Evolutionary conservation across 1,140 invertebrate genomes (phyloP).

Genomic region (Physella acuta): DNA sequence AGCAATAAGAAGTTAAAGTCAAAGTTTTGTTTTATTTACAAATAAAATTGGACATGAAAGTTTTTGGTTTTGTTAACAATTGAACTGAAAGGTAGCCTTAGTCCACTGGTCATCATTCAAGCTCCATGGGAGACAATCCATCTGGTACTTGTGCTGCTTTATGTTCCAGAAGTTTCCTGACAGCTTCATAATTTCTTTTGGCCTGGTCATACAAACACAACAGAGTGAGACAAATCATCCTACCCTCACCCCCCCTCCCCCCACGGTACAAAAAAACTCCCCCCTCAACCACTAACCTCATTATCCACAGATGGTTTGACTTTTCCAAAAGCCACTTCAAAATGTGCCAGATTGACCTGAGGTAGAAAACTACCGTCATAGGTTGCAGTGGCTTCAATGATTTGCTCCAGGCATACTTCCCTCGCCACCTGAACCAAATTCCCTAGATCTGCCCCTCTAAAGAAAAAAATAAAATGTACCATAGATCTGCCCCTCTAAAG

Average conservation of each 20-base stretch:
- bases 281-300: slow-evolving; percentile 4
- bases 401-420: slow-evolving; percentile 23
- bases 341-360: slow-evolving; percentile 2
- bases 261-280: neutral
- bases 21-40: too few relatives aligned
- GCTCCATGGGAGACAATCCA: too few relatives aligned
- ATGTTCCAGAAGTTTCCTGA: slow-evolving; percentile 17
- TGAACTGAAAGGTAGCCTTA: too few relatives aligned
- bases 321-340: slow-evolving; percentile 23
- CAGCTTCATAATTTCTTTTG: slow-evolving; percentile 27
- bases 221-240: neutral
- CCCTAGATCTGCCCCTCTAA: slow-evolving; percentile 21
- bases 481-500: too few relatives aligned
- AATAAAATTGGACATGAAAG: too few relatives aligned
- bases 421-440: slow-evolving; percentile 23
- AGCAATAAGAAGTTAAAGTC: too few relatives aligned
- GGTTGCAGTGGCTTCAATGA: slow-evolving; percentile 21
- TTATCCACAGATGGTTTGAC: slow-evolving; percentile 21
- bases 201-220: slow-evolving; percentile 3
- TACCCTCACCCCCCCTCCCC: too few relatives aligned
- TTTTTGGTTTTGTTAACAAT: too few relatives aligned
- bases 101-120: too few relatives aligned
- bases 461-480: neutral
- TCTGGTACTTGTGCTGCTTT: too few relatives aligned
- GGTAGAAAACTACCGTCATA: neutral